Evolutionary conservation across 2,888 invertebrate species (phyloP), one percentile per base, ranked within the genome.

Genomic region (Drosophila nr. medialis): DNA sequence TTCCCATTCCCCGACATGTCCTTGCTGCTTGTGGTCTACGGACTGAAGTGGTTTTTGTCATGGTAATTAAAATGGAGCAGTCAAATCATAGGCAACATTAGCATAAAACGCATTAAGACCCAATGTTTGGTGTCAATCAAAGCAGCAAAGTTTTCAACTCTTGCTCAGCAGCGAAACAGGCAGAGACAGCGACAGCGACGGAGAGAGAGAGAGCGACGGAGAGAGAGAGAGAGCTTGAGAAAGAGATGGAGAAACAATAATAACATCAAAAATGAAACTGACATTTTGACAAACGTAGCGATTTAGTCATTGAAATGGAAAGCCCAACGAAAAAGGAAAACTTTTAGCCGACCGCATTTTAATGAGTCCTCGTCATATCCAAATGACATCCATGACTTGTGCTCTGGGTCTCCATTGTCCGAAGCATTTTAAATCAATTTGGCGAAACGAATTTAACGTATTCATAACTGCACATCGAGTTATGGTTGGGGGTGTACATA

Each of bases 51-150:
- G 67, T 70, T 66, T 4, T 74, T 80, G 83, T 81, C 80, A 81
- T 64, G 78, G 78, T 83, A 87, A 87, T 87, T 87, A 81, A 83
- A 80, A 83, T 81, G 75, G 72, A 36, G 58, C 76, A 72, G 80
- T 68, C 81, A 74, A 75, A 64, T 75, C 71, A 80, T 89, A 75
- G 81, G 51, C 71, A 62, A 65, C 81, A 89, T 88, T 88, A 88
- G 84, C 91, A 91, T 91, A 90, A 86, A 90, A 81, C 74, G 80
- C 90, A 89, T 91, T 90, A 87, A 86, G 86, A 85, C 77, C 74
- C 82, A 90, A 83, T 91, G 91, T 91, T 90, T 77, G 75, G 66
- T 83, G 91, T 87, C 91, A 91, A 91, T 91, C 91, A 91, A 89
- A 81, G 48, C 51, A 49, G 69, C 72, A 78, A 87, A 87, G 75